Base-by-base conservation (phyloP, 2,797 vertebrate species). In the Eulemur coronatus region DNA sequence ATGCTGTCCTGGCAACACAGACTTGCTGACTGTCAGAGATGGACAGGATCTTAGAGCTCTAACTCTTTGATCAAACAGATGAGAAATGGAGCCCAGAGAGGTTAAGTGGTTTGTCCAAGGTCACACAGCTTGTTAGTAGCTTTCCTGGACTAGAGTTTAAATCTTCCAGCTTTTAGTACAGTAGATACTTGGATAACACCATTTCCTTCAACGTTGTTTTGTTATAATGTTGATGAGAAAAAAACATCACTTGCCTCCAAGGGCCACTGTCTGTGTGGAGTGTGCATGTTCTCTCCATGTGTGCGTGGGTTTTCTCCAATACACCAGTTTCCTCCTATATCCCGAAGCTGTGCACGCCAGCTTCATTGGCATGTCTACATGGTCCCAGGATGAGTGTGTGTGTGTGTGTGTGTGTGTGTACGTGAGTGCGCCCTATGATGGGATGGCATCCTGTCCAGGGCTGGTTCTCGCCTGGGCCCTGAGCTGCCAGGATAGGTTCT, bases 81-180 rank as follows among this genome's bases (percentile, higher is more conserved):
- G 43, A 73, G 7, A 26, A 95, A 33, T 2, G 6, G 75, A 86
- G 46, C 50, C 84, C 69, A 73, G 67, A 90, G 48, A 67, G 38
- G 69, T 35, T 82, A 80, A 81, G 55, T 63, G 88, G 20, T 65
- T 89, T 86, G 50, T 69, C 50, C 28, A 89, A 89, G 69, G 76
- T 87, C 90, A 89, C 18, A 26, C 3, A 70, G 65, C 61, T 82
- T 87, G 10, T 41, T 15, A 55, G 65, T 1, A 28, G 38, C 48
- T 91, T 88, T 88, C 69, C 28, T 50, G 67, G 33, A 50, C 38
- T 55, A 61, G 48, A 88, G 24, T 43, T 91, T 55, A 30, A 76
- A 81, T 80, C 20, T 69, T 87, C 43, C 41, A 59, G 52, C 52
- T 82, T 10, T 41, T 28, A 22, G 20, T n/a, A 55, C 8, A 50